Conservation (phyloP, 2,797 vertebrate genomes). For the Perodicticus potto region DNA sequence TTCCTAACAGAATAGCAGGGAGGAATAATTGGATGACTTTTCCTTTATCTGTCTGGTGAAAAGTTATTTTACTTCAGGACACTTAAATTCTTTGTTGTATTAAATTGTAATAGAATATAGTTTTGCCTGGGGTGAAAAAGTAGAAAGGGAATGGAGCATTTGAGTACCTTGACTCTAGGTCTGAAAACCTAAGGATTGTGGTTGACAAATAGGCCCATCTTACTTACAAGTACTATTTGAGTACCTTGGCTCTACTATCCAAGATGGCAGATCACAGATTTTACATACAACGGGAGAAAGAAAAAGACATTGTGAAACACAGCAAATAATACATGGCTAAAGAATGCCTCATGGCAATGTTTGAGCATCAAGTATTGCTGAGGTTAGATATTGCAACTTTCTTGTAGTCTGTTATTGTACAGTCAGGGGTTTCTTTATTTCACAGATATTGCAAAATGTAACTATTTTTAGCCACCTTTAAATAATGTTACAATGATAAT, state of each 20-base stretch:
- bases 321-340: neutral
- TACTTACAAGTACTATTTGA: constrained; percentile 8
- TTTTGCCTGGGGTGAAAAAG: neutral
- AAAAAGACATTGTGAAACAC: neutral
- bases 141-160: neutral
- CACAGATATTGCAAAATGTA: constrained; percentile 2
- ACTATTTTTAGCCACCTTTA: constrained; percentile 7
- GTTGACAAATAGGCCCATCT: neutral
- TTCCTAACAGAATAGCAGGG: neutral
- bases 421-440: constrained; percentile 51
- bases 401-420: neutral
- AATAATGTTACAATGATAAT: neutral
- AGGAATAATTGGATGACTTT: neutral
- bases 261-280: neutral
- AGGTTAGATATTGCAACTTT: neutral
- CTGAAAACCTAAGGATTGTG: neutral
- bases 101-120: neutral
- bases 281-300: neutral
- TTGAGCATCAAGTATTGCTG: constrained; percentile 4
- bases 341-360: neutral
- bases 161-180: neutral
- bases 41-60: neutral
- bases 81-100: neutral
- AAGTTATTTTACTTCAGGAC: neutral
- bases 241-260: neutral